These are phyloP conservation scores for Panurus biarmicus DNA, from an alignment of 2,113 vertebrate genomes.

Conservation along the genomic window DNA sequence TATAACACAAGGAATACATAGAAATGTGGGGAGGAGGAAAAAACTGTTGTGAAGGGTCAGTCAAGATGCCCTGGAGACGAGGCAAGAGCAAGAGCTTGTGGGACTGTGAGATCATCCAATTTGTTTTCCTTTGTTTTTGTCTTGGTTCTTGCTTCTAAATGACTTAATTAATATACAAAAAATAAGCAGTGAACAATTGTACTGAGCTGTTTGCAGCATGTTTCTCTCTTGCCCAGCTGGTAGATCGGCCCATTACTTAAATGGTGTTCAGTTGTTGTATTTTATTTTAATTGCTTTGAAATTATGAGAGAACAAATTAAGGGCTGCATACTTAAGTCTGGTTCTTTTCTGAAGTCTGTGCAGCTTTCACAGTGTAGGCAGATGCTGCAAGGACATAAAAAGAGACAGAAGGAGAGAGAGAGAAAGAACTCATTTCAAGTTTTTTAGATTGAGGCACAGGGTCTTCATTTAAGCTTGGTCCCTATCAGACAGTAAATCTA, in stretches of 20 bases:
- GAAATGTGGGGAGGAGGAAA: background rate
- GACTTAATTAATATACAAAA: constrained; percentile 19
- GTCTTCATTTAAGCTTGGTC: background rate
- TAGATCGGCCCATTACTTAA: background rate
- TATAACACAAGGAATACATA: background rate
- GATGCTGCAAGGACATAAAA: background rate
- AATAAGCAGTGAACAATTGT: constrained; percentile 11
- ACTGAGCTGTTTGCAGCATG: background rate
- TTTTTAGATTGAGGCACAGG: background rate
- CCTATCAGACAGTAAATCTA: background rate
- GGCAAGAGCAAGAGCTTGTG: background rate
- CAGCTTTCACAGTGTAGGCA: background rate
- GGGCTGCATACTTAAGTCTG: background rate
- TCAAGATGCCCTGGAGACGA: constrained; percentile 4
- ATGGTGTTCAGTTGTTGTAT: background rate
- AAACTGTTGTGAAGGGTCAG: constrained; percentile 8
- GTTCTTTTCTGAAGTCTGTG: background rate
- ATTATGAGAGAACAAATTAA: background rate
- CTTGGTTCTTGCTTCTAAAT: constrained; percentile 23
- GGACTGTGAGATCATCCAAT: background rate
- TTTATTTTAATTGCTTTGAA: background rate
- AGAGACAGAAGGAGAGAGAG: background rate
- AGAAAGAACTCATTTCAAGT: background rate
- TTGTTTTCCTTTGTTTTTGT: constrained; percentile 34
- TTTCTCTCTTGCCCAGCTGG: background rate